Evolutionary conservation across 2,888 invertebrate genomes (phyloP).

Genomic region (Hartigia nigra): DNA sequence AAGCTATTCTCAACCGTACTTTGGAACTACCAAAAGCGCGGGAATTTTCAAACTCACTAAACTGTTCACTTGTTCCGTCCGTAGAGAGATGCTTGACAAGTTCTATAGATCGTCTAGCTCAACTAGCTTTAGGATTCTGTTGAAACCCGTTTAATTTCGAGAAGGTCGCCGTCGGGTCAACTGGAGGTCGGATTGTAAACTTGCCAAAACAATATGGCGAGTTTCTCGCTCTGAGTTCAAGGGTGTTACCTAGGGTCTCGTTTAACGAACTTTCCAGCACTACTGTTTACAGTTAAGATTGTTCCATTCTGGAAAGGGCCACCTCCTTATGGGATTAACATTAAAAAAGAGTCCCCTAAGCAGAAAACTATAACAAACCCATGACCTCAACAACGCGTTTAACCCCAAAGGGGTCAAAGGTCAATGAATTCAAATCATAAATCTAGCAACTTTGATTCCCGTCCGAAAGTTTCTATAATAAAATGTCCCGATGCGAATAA

Average conservation of each 20-base stretch:
- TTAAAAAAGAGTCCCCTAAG: neutral
- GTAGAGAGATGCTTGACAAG: too few species aligned
- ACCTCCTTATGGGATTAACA: neutral
- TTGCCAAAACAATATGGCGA: neutral
- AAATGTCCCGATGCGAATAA: too few species aligned
- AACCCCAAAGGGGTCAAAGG: neutral
- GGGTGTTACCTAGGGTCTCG: neutral
- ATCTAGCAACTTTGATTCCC: too few species aligned
- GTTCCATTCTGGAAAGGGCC: neutral
- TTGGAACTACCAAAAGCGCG: neutral
- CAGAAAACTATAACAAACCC: neutral
- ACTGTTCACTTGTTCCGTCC: too few species aligned
- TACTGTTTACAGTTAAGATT: neutral
- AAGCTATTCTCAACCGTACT: neutral
- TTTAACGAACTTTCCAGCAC: neutral
- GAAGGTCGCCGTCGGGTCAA: neutral
- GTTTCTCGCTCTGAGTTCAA: neutral
- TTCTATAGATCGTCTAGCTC: neutral
- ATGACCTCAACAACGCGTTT: neutral
- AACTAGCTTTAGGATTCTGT: neutral
- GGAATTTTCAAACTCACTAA: neutral
- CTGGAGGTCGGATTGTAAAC: neutral
- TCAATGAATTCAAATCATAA: too few species aligned
- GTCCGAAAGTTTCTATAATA: too few species aligned
- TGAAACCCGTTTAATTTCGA: neutral